Base-by-base conservation (phyloP, 1,140 invertebrate species). In the Eciton burchellii region DNA sequence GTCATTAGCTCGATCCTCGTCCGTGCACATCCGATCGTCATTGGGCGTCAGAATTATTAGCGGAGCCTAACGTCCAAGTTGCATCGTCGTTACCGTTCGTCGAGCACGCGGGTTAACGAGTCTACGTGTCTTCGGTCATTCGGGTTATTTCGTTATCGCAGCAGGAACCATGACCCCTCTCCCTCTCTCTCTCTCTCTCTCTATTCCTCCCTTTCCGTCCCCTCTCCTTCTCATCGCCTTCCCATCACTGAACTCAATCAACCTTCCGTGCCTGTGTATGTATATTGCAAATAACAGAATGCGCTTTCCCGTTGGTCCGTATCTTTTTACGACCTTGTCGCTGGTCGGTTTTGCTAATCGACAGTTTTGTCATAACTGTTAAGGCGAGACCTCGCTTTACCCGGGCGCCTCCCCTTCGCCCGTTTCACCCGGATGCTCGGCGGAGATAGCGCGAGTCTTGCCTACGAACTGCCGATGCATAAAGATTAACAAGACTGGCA, bases 211-310 rank as follows among this genome's bases (percentile, higher is more conserved):
- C 6, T 49, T 56, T 60, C 21, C 19, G 41, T 49, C 45, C 21
- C 47, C 47, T 47, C 63, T 59, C 21, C n/a, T 47, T 47, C 43
- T 26, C 47, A 35, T 35, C 47, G 66, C 45, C 74, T 84, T 85
- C 72, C 81, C 68, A 86, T 85, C 72, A 83, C 89, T 87, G 86
- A 90, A 89, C 84, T 89, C 84, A 86, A 90, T 90, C 86, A 88
- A 87, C 84, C 86, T 87, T 84, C 85, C 82, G 84, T 72, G 11
- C 56, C 71, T 79, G 74, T 79, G 74, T 79, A 79, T 79, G 65
- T 54, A 66, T 60, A 74, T 86, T 74, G 83, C 87, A 76, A 72
- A 76, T 82, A 68, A 57, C 73, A 85, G 82, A 90, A 88, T 82
- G 81, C 88, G 68, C 83, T 85, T 85, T 84, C 83, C 82, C 81